Evolutionary conservation across 2,113 vertebrate genomes (phyloP).

Genomic region (Myrmecophaga tridactyla): DNA sequence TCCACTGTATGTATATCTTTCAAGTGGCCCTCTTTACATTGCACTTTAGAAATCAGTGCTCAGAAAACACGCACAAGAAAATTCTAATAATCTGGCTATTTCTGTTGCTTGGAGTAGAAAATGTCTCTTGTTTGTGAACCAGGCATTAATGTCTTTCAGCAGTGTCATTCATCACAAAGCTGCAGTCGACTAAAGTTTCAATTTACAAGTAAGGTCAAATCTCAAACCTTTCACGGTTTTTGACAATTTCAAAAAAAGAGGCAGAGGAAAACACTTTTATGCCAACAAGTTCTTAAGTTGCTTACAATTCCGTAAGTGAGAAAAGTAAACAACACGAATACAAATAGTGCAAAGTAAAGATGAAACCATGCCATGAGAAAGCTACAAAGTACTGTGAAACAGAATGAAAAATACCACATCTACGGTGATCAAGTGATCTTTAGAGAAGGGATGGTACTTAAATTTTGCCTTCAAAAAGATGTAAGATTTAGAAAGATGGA

Average conservation of each 20-base stretch:
- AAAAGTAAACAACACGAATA: background rate
- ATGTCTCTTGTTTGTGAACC: background rate
- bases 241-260: constrained; percentile 18
- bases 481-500: background rate
- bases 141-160: background rate
- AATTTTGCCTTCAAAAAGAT: background rate
- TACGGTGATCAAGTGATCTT: background rate
- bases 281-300: background rate
- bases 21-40: background rate
- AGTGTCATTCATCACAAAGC: background rate
- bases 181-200: background rate
- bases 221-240: background rate
- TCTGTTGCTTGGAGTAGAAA: background rate
- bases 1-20: background rate
- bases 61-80: background rate
- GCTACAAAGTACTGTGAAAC: background rate
- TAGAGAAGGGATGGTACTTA: background rate
- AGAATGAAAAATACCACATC: background rate
- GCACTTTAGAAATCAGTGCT: background rate
- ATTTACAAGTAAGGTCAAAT: background rate
- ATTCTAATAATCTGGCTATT: background rate
- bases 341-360: background rate
- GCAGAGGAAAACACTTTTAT: background rate
- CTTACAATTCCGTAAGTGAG: background rate
- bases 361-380: background rate